Conservation (phyloP, 1,140 invertebrate species). For the Papilio polytes region DNA sequence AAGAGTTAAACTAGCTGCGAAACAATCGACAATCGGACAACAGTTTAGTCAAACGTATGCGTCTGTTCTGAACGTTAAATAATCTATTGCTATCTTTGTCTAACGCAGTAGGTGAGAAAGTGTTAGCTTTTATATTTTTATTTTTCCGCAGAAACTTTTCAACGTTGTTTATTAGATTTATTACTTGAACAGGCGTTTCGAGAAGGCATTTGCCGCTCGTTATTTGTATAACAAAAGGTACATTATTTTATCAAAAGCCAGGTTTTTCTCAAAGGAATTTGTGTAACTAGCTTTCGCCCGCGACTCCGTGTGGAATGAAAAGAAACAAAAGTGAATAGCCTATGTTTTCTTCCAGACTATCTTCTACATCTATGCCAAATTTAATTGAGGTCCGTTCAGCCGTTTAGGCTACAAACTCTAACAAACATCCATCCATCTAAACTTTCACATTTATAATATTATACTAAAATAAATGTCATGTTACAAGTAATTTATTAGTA, state of each 20-base stretch:
- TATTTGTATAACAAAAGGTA: conserved; percentile 16
- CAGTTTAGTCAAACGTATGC: too few species aligned
- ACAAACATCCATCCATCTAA: too few species aligned
- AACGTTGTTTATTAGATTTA: conserved; percentile 25
- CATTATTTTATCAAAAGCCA: not conserved
- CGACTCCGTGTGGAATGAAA: too few species aligned
- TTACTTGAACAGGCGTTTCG: conserved; percentile 5
- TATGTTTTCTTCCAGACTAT: too few species aligned
- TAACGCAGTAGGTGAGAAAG: not conserved
- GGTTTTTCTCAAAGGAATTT: not conserved
- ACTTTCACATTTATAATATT: too few species aligned
- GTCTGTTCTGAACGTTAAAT: too few species aligned
- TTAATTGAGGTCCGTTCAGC: too few species aligned
- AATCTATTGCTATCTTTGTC: not conserved
- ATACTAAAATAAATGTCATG: not conserved
- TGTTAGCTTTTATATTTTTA: not conserved
- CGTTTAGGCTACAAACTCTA: too few species aligned
- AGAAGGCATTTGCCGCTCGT: not conserved
- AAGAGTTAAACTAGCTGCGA: too few species aligned
- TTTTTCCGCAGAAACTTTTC: not conserved
- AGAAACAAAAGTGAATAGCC: too few species aligned
- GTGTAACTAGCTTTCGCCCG: not conserved
- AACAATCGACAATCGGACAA: too few species aligned
- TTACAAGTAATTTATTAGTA: not conserved
- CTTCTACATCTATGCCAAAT: too few species aligned